Percentiles rank a stretch among this genome's conserved stretches.
Evolutionary conservation across 2,113 vertebrate genomes (phyloP).

Genomic region (Colinus virginianus): DNA sequence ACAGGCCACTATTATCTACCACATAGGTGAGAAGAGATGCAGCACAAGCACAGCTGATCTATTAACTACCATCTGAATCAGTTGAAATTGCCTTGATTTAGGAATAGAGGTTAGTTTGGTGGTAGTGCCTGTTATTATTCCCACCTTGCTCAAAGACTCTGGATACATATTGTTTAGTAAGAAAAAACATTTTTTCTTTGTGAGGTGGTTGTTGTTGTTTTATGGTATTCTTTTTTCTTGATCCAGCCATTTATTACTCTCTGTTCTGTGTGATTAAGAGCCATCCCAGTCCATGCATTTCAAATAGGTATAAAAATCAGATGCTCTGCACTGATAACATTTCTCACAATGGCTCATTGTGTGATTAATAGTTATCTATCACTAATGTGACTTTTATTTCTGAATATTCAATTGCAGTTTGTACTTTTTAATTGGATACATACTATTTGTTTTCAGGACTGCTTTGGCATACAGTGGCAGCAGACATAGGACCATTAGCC

Average conservation of each 20-base stretch:
- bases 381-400: constrained; percentile 21
- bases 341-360: neutral
- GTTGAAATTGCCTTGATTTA: neutral
- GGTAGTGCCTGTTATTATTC: neutral
- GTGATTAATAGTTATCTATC: constrained; percentile 10
- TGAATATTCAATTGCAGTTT: constrained; percentile 5
- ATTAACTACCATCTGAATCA: neutral
- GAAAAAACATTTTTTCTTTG: neutral
- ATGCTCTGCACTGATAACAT: neutral
- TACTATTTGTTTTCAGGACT: constrained; percentile 5
- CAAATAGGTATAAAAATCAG: neutral
- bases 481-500: constrained; percentile 24
- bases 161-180: neutral
- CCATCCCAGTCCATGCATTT: neutral
- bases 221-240: neutral
- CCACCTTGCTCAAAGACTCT: neutral
- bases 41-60: neutral
- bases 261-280: neutral
- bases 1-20: neutral
- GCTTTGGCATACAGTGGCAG: neutral
- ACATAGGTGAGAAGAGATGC: neutral
- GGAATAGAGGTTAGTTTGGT: neutral
- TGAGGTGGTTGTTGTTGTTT: neutral
- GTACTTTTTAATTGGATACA: neutral
- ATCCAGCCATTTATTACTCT: neutral